Evolutionary conservation across 2,888 invertebrate genomes (phyloP).

Genomic region (Tethea ocularis): DNA sequence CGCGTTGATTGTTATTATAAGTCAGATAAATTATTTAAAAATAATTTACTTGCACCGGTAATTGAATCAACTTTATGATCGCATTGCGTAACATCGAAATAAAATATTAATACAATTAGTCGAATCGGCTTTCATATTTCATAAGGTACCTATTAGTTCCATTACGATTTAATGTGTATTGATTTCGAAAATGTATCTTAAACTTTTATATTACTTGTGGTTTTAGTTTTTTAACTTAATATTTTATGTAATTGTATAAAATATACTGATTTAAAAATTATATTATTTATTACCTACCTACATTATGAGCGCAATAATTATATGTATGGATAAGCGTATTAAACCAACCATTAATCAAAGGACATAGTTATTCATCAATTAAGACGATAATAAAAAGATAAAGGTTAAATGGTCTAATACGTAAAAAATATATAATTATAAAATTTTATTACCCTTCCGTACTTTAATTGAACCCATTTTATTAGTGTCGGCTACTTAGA

Average conservation of each 20-base stretch:
- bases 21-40: slow-evolving; percentile 27
- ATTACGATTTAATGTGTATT: background rate
- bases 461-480: slow-evolving; percentile 30
- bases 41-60: background rate
- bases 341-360: slow-evolving; percentile 28
- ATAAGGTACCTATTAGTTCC: slow-evolving; percentile 2
- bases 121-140: background rate
- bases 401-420: slow-evolving; percentile 21
- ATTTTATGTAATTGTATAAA: background rate
- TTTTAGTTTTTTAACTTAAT: background rate
- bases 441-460: slow-evolving; percentile 41
- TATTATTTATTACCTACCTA: background rate
- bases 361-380: slow-evolving; percentile 35
- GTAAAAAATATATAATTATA: slow-evolving; percentile 29
- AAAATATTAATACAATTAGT: slow-evolving; percentile 3
- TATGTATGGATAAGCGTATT: slow-evolving; percentile 16
- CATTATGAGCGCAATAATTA: background rate
- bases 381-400: slow-evolving; percentile 34
- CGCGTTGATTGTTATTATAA: slow-evolving; percentile 37
- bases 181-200: background rate
- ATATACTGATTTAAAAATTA: background rate
- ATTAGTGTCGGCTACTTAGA: slow-evolving; percentile 40
- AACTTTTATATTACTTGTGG: background rate
- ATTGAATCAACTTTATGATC: slow-evolving; percentile 7
- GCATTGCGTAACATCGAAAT: background rate